Conservation (phyloP, 2,888 invertebrate genomes). For the Endomychus coccineus region DNA sequence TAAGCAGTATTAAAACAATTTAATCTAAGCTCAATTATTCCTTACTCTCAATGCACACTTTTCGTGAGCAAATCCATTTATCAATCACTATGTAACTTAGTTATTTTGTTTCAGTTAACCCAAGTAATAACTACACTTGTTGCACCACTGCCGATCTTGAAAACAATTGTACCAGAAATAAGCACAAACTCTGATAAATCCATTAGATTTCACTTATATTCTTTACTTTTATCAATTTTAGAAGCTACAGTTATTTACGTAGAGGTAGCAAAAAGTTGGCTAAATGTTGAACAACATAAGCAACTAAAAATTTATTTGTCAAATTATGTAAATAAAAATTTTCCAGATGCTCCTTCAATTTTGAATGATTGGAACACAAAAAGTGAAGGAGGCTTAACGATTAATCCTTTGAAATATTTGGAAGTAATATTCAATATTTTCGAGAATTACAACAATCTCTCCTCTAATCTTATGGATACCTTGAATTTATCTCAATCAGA, state of each 20-base stretch:
- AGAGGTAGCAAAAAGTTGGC: constrained; percentile 15
- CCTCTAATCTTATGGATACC: constrained; percentile 47
- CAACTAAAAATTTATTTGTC: constrained; percentile 23
- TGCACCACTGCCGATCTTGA: constrained; percentile 33
- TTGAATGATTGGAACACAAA: constrained; percentile 9
- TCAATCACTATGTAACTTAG: too few species aligned
- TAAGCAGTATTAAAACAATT: too few species aligned
- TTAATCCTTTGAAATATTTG: constrained; percentile 27
- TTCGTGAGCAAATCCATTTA: too few species aligned
- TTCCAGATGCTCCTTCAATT: constrained; percentile 36
- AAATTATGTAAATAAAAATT: constrained; percentile 30
- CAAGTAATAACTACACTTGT: constrained; percentile 34
- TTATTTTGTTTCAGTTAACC: constrained; percentile 31
- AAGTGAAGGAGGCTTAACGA: constrained; percentile 10
- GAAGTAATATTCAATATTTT: constrained; percentile 50
- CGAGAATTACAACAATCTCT: constrained; percentile 47
- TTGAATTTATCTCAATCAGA: constrained; percentile 15
- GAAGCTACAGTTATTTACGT: constrained; percentile 25
- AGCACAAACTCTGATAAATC: constrained; percentile 25
- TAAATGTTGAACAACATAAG: constrained; percentile 19
- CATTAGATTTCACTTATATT: constrained; percentile 45
- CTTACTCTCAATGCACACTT: too few species aligned
- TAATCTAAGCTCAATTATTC: too few species aligned
- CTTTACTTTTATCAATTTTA: constrained; percentile 28
- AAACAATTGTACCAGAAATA: constrained; percentile 29